Base-by-base conservation (phyloP, 2,888 invertebrate genomes). In the Sepiola atlantica region DNA sequence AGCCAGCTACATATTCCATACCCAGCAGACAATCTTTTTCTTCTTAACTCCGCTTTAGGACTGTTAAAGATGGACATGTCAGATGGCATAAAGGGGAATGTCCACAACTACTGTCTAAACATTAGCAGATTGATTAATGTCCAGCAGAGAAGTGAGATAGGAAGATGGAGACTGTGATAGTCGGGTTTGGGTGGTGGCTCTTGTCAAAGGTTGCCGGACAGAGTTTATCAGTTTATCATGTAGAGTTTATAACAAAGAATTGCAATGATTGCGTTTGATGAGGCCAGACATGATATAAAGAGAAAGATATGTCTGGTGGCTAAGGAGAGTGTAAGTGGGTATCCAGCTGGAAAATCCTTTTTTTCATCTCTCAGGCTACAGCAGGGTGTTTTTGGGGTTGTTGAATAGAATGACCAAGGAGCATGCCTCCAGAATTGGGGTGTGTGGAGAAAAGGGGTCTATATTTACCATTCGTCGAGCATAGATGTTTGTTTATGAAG, bases 141-240 rank as follows among this genome's bases (percentile, higher is more conserved):
- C 77, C 77, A 77, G n/a, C 32, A 77, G 77, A 77, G 77, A 77
- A n/a, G 77, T 0, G 14, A 77, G 77, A 12, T 10, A 8, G 10
- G 8, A 18, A 16, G 28, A 77, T 14, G 14, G 77, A 77, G n/a
- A n/a, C n/a, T 4, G 77, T n/a, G n/a, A 32, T 32, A 77, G 18
- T n/a, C 21, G n/a, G 77, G 77, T 77, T 77, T 32, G 77, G 77
- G 57, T 57, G 24, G 57, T 12, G 77, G n/a, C n/a, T 77, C 77
- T 77, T n/a, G 77, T 77, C 77, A 77, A 77, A 77, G 77, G 77
- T n/a, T 77, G 18, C 77, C 32, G 77, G 77, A 77, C 77, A 77
- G 77, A 77, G n/a, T n/a, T 77, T 77, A 77, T 77, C 77, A 77
- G n/a, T n/a, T 77, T 77, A 77, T 77, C 77, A 77, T 77, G 77